Evolutionary conservation across 2,888 invertebrate genomes (phyloP).

Genomic region (Cheilosia variabilis): DNA sequence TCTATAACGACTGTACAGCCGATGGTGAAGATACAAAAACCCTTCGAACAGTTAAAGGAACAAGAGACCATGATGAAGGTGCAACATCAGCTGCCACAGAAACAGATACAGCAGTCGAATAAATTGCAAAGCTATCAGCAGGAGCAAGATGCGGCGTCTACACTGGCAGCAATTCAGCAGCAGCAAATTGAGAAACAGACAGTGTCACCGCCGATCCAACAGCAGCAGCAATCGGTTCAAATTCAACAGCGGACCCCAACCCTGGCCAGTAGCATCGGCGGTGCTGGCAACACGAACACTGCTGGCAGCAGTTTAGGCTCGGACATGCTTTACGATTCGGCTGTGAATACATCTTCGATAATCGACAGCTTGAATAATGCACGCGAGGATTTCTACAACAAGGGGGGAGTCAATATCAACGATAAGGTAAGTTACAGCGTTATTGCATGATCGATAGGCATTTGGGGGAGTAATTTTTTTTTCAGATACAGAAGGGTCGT

Average conservation of each 20-base stretch:
- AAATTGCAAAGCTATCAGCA: conserved; percentile 65
- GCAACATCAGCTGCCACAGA: conserved; percentile 76
- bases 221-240: conserved; percentile 76
- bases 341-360: conserved; percentile 83
- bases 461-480: neutral
- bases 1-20: conserved; percentile 70
- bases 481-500: no score
- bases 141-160: conserved; percentile 70
- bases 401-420: conserved; percentile 78
- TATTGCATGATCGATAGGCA: neutral
- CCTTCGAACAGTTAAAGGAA: conserved; percentile 44
- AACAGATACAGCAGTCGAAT: conserved; percentile 68
- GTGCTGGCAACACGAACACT: conserved; percentile 64
- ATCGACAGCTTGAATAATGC: conserved; percentile 83
- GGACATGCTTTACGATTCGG: conserved; percentile 81
- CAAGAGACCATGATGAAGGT: conserved; percentile 69
- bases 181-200: conserved; percentile 71
- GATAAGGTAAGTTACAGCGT: conserved; percentile 79
- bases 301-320: conserved; percentile 72
- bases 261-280: conserved; percentile 60
- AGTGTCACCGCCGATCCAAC: conserved; percentile 71
- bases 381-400: conserved; percentile 83
- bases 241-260: conserved; percentile 77
- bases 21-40: conserved; percentile 69
- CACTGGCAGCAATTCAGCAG: conserved; percentile 68